Conservation (phyloP, 2,888 invertebrate genomes). For the Chrysomela aeneicollis region DNA sequence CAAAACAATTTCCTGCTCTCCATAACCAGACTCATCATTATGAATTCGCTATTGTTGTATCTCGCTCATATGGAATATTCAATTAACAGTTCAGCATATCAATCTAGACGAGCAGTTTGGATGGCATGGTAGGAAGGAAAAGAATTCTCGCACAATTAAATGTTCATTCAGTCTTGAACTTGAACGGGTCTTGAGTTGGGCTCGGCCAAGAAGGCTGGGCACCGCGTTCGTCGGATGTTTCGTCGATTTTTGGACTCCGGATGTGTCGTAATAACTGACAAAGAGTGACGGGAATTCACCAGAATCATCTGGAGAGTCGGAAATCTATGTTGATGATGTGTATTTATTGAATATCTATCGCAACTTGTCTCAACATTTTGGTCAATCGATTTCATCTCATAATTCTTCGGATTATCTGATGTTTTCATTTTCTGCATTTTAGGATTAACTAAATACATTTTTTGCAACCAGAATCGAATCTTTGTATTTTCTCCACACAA, state of each 20-base stretch:
- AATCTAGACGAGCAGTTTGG: slow-evolving; percentile 23
- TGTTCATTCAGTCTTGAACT: slow-evolving; percentile 13
- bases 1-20: slow-evolving; percentile 20
- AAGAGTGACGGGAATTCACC: too few species aligned
- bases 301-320: too few species aligned
- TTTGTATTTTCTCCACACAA: too few species aligned
- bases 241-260: slow-evolving; percentile 1
- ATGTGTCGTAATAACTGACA: background rate
- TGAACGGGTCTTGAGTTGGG: slow-evolving; percentile 21
- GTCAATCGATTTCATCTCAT: too few species aligned
- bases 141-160: slow-evolving; percentile 26
- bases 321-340: too few species aligned
- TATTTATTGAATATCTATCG: too few species aligned
- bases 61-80: slow-evolving; percentile 38
- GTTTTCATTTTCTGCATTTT: too few species aligned
- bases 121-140: slow-evolving; percentile 25
- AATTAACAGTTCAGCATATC: slow-evolving; percentile 31
- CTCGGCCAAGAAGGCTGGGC: slow-evolving; percentile 26
- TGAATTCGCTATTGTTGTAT: slow-evolving; percentile 39
- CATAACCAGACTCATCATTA: slow-evolving; percentile 29
- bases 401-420: too few species aligned
- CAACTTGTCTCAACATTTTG: too few species aligned
- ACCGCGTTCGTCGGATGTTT: slow-evolving; percentile 20
- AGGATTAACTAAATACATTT: too few species aligned
- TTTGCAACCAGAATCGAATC: too few species aligned